phyloP scores from a whole-genome alignment of 2,797 vertebrate genomes.

The Pangasius djambal region DNA sequence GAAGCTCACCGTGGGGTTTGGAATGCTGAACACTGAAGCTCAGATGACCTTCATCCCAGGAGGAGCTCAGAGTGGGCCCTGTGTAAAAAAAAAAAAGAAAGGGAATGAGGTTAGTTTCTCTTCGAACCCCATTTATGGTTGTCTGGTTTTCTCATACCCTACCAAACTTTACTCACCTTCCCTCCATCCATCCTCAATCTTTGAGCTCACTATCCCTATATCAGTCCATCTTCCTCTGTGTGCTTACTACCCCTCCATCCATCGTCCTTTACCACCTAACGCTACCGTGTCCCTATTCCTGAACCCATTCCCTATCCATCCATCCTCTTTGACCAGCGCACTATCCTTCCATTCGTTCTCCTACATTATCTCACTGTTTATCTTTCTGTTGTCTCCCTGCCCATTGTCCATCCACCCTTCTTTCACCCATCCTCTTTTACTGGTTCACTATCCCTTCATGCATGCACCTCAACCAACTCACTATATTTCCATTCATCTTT shows the following conservation, averaged over 20 bases:
- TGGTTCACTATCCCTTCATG: too few relatives aligned
- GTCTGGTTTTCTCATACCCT: background rate
- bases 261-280: background rate
- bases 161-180: background rate
- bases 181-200: background rate
- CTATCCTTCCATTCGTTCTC: background rate
- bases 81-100: background rate
- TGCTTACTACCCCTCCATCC: background rate
- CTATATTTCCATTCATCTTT: background rate
- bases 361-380: background rate
- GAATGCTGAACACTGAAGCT: constrained; percentile 31
- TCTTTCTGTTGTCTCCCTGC: background rate
- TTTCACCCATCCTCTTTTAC: background rate
- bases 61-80: background rate
- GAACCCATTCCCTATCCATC: background rate
- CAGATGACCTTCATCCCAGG: background rate
- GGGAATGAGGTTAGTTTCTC: background rate
- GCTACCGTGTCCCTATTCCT: background rate
- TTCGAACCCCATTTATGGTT: background rate
- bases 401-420: constrained; percentile 2
- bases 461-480: background rate
- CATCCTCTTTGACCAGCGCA: background rate
- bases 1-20: constrained; percentile 13
- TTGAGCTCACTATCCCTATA: background rate
- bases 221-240: background rate